Evolutionary conservation across 2,888 invertebrate species (phyloP), one percentile per base, ranked within the genome.

Genomic region (Catonia carolina): DNA sequence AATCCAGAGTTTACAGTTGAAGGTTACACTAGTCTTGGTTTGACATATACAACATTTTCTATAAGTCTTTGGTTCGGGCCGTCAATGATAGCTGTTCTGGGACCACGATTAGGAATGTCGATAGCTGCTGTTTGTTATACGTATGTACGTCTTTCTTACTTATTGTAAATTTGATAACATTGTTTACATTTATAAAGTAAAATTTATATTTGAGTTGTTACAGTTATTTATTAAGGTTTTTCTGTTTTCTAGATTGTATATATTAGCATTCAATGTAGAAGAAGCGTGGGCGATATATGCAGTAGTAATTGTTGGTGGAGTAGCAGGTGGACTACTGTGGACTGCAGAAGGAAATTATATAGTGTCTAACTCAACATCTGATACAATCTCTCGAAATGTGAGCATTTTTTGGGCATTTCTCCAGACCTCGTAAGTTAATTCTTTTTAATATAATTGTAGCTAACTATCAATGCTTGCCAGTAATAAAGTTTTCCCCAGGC

Each of bases 351-450:
- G 62, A 10, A 53, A 62, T 36, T 64, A 64, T 45, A 22, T 64
- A 14, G 56, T 64, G 14, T 56, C 56, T 1, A 63, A 61, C 22
- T 61, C 64, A 7, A 53, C 56, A 33, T 45, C 56, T 18, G 37
- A 56, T 2, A 63, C 62, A 2, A 55, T 61, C 31, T 54, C 64
- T 10, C 56, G 60, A 12, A 62, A 64, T 48, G 55, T 62, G 33
- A 60, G 62, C 15, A 55, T 64, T 27, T 64, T 64, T 51, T 64
- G 64, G 64, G 61, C 61, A 15, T 58, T 62, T 31, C 62, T 60
- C 47, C 55, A 59, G 14, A 60, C 59, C n/a, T 61, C 64, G 64
- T 62, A 56, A 62, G 62, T 62, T 20, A 35, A 27, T 27, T 4
- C n/a, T n/a, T n/a, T n/a, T n/a, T n/a, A n/a, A n/a, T n/a, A n/a